Evolutionary conservation across 2,888 invertebrate species (phyloP), one percentile per base, ranked within the genome.

Genomic region (Chrysomela aeneicollis): DNA sequence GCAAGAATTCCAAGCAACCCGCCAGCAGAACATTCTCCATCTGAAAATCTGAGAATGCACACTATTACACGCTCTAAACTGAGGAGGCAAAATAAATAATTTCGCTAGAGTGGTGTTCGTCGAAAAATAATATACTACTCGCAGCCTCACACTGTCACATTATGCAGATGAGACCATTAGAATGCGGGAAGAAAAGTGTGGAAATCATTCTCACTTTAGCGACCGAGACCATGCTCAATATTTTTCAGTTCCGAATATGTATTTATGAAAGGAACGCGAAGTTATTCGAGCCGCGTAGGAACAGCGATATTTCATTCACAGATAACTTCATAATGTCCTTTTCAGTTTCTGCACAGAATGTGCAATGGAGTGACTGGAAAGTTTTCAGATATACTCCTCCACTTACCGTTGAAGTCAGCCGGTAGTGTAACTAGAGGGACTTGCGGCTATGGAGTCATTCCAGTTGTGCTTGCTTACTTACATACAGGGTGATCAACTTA

Each of bases 121-220:
- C 42, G 42, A 8, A 54, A 54, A 35, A 37, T 37, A 35, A 26
- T 26, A 6, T 6, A 26, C 3, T 3, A 26, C 26, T 26, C 26
- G n/a, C n/a, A 21, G 37, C 30, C 54, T 37, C 35, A 21, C 12
- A 54, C 54, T 54, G 54, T 35, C 21, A 54, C 21, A 54, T 54
- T 54, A 54, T 54, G 54, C 35, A 54, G 37, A 54, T 18, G 8
- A 54, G 21, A 1, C 21, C 54, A 54, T 54, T 54, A 54, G 37
- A 54, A 54, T 35, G 54, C 35, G 35, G 8, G 35, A 19, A 21
- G 21, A 32, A 21, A 54, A 35, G 37, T 54, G 37, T 35, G 32
- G 54, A 54, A 54, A 54, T 54, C 32, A 32, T 54, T 53, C 32
- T 53, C 53, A 53, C 53, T 53, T 52, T 26, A 8, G 21, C 54